phyloP scores from a whole-genome alignment of 2,113 vertebrate genomes.

The Philantomba maxwellii region DNA sequence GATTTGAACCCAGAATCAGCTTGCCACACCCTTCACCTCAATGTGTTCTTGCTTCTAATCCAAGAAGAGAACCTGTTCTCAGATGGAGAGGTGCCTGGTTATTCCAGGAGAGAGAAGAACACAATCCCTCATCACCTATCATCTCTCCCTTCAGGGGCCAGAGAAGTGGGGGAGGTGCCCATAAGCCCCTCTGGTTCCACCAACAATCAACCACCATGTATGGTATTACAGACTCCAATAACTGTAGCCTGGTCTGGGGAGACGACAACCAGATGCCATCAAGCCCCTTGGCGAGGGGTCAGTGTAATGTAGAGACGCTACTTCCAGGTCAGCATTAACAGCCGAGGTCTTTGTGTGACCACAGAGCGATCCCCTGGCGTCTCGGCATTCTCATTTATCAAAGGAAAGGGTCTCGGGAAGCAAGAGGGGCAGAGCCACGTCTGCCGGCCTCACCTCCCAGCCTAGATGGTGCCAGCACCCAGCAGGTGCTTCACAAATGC shows the following conservation, averaged over 20 bases:
- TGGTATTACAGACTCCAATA: background rate
- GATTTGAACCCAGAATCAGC: background rate
- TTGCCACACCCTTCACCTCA: background rate
- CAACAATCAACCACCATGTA: rapidly evolving
- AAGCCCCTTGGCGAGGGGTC: background rate
- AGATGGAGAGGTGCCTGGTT: background rate
- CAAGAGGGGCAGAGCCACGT: rapidly evolving
- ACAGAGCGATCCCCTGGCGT: background rate
- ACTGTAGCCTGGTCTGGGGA: background rate
- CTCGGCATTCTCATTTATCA: background rate
- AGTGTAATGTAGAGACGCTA: background rate
- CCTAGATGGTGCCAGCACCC: background rate
- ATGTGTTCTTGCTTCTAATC: background rate
- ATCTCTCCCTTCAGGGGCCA: background rate
- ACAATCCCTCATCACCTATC: background rate
- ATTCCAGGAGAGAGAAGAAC: background rate
- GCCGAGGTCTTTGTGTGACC: background rate
- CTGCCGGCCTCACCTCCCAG: background rate
- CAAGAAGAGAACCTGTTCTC: background rate
- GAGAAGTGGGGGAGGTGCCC: background rate
- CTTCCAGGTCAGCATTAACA: background rate
- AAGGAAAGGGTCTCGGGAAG: background rate
- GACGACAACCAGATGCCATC: background rate
- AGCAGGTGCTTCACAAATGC: background rate
- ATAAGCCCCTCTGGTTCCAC: background rate